These are phyloP conservation scores for Orthosia gracilis DNA, from an alignment of 2,888 invertebrate genomes.

Conservation along the genomic window DNA sequence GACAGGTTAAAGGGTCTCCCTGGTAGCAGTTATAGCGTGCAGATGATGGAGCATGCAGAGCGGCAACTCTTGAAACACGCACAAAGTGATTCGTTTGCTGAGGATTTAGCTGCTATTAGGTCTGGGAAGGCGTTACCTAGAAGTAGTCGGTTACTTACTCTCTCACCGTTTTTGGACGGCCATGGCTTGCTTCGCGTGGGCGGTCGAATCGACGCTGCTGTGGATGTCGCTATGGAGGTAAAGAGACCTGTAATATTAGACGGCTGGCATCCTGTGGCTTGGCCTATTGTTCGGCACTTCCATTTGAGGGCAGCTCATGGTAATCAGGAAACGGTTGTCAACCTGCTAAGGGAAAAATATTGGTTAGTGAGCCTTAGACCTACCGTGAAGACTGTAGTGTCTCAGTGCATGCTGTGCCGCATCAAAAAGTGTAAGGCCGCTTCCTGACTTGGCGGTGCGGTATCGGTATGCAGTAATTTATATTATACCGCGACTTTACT, in stretches of 20 bases:
- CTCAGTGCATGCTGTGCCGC: constrained; percentile 9
- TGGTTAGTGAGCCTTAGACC: constrained; percentile 9
- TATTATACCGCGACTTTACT: too few species aligned
- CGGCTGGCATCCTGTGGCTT: background rate
- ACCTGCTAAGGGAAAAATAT: constrained; percentile 7
- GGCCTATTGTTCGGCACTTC: constrained; percentile 3
- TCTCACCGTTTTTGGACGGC: constrained; percentile 5
- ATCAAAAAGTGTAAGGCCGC: background rate
- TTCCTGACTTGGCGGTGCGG: too few species aligned
- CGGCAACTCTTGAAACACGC: background rate
- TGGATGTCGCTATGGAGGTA: background rate
- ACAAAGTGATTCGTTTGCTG: background rate
- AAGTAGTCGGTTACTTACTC: background rate
- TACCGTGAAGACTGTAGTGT: constrained; percentile 3
- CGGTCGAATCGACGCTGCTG: too few species aligned
- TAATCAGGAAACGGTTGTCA: too few species aligned
- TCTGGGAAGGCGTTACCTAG: too few species aligned
- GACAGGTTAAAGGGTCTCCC: constrained; percentile 11
- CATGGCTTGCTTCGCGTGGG: background rate
- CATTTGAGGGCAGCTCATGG: too few species aligned
- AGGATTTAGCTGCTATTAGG: background rate
- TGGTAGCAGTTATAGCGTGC: too few species aligned
- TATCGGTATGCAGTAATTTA: too few species aligned
- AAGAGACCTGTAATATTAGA: constrained; percentile 12
- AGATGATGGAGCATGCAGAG: constrained; percentile 18